Evolutionary conservation across 2,888 invertebrate genomes (phyloP).

Genomic region (Drosophila percnosoma): DNA sequence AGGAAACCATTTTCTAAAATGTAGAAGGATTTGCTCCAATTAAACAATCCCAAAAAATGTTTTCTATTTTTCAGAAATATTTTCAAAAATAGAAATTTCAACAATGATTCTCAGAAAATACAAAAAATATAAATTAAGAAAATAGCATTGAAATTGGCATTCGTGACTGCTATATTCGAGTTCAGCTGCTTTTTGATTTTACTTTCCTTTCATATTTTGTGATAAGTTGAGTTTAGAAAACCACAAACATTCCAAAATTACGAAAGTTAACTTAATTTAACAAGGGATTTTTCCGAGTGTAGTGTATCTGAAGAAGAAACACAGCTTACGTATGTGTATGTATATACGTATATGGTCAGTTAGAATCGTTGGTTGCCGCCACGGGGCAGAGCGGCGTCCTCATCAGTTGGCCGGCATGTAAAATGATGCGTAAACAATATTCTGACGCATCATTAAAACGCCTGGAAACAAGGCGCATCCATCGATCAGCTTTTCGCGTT

Average conservation of each 20-base stretch:
- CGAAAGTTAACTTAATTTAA: background rate
- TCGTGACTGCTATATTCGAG: background rate
- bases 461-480: slow-evolving; percentile 63
- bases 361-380: slow-evolving; percentile 19
- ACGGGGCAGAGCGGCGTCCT: slow-evolving; percentile 11
- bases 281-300: background rate
- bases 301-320: background rate
- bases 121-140: background rate
- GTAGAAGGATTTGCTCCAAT: no score
- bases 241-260: accelerated
- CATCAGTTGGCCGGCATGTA: slow-evolving; percentile 71
- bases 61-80: no score
- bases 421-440: slow-evolving; percentile 81
- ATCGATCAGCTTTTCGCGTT: slow-evolving; percentile 52
- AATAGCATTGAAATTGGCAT: background rate
- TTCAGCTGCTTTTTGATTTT: background rate
- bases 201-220: background rate
- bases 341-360: slow-evolving; percentile 12
- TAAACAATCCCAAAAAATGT: no score
- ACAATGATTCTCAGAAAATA: no score
- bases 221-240: background rate
- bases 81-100: no score
- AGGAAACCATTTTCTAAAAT: background rate
- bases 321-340: background rate
- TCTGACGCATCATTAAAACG: slow-evolving; percentile 81